Conservation (phyloP, 2,888 invertebrate species). For the Standfussiana lucernea region DNA sequence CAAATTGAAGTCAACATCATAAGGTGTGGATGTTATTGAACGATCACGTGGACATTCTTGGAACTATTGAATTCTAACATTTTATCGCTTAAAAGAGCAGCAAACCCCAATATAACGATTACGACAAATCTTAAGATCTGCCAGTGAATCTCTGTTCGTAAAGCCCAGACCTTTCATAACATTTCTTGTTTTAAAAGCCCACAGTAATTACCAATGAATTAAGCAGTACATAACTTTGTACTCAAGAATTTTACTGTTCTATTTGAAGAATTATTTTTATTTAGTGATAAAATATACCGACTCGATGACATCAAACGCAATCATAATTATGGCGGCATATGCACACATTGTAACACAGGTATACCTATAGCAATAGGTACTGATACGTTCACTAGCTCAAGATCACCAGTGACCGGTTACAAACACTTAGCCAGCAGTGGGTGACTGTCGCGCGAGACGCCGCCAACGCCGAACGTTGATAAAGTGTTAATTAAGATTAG, state of each 20-base stretch:
- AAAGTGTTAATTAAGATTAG: background rate
- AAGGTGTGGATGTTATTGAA: constrained; percentile 12
- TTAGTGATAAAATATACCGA: background rate
- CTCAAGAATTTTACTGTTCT: background rate
- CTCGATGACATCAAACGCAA: background rate
- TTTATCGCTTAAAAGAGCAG: background rate
- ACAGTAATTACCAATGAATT: background rate
- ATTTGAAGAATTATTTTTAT: background rate
- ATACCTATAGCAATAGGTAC: background rate
- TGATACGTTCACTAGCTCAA: constrained; percentile 60
- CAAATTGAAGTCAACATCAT: constrained; percentile 6
- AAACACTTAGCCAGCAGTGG: constrained; percentile 6
- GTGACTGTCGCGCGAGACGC: constrained; percentile 38
- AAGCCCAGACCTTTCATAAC: too few relatives aligned
- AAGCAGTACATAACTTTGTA: background rate
- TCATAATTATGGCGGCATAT: constrained; percentile 12
- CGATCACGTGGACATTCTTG: background rate
- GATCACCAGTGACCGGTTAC: constrained; percentile 62
- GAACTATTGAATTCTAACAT: background rate
- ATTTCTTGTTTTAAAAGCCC: background rate
- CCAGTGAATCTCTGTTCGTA: background rate
- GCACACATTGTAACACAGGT: constrained; percentile 7
- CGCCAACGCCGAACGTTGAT: constrained; percentile 29
- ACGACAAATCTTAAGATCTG: background rate
- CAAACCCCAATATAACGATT: background rate